Percentiles rank a stretch among this genome's conserved stretches.
Evolutionary conservation across 2,113 vertebrate species (phyloP).

Genomic region (Leucopsar rothschildi): DNA sequence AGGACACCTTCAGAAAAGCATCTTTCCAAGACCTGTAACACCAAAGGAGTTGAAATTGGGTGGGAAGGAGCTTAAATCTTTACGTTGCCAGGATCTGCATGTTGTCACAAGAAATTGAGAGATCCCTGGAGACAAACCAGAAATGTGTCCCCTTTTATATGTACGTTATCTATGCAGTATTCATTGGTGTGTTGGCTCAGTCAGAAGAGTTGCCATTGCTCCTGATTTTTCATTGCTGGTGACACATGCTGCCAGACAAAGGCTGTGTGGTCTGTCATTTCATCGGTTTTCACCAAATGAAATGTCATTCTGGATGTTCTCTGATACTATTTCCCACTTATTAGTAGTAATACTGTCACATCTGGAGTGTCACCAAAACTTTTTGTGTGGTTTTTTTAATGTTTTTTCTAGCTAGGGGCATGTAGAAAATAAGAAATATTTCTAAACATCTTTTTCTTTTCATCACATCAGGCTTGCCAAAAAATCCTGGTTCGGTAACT

Average conservation of each 20-base stretch:
- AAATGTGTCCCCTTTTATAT: neutral
- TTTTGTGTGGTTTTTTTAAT: neutral
- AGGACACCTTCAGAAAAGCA: neutral
- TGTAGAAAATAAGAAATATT: neutral
- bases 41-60: neutral
- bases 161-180: neutral
- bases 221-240: neutral
- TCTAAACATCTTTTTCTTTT: slow-evolving; percentile 11
- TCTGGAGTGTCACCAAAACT: neutral
- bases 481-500: slow-evolving; percentile 99
- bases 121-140: neutral
- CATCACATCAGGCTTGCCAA: slow-evolving; percentile 89
- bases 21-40: neutral
- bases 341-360: neutral
- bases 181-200: neutral
- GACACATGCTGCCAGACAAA: neutral
- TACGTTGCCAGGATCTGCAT: neutral
- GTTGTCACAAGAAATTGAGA: neutral
- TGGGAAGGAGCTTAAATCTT: neutral
- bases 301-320: neutral
- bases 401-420: neutral
- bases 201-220: neutral
- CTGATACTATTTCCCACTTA: neutral
- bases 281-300: neutral
- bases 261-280: neutral